A percentile compares a stretch with the other conserved stretches of the same genome.
These are phyloP conservation scores for Brachypteracias leptosomus DNA, from an alignment of 2,113 vertebrate species.

Conservation along the genomic window DNA sequence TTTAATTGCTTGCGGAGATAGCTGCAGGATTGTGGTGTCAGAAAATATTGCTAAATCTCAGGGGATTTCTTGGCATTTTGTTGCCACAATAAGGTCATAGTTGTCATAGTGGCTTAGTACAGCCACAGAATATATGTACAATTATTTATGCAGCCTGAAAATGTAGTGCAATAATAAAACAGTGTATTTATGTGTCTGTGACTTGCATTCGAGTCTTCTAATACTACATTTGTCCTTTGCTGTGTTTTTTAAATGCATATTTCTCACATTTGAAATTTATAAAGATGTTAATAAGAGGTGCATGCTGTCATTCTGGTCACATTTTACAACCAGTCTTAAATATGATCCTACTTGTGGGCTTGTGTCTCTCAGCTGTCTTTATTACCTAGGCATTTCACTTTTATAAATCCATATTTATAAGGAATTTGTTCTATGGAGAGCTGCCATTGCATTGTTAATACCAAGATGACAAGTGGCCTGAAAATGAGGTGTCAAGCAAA, in stretches of 20 bases:
- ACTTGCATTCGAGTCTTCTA: neutral
- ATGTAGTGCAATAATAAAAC: conserved; percentile 43
- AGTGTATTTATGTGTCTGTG: neutral
- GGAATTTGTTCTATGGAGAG: conserved; percentile 11
- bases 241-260: neutral
- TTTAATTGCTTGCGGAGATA: conserved; percentile 52
- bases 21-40: conserved; percentile 54
- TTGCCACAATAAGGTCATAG: conserved; percentile 58
- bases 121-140: neutral
- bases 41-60: conserved; percentile 29
- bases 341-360: neutral
- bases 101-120: conserved; percentile 48
- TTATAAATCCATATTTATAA: conserved; percentile 42
- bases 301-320: neutral
- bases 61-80: conserved; percentile 53
- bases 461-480: neutral
- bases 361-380: neutral
- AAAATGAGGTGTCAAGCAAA: neutral
- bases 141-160: conserved; percentile 8
- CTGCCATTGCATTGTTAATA: conserved; percentile 11
- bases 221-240: neutral
- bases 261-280: neutral
- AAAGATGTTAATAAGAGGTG: neutral
- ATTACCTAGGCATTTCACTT: neutral
- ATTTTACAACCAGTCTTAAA: conserved; percentile 26